A percentile compares a stretch with the other conserved stretches of the same genome.
These are phyloP conservation scores for Dynastes maya DNA, from an alignment of 2,888 invertebrate genomes.

Conservation along the genomic window DNA sequence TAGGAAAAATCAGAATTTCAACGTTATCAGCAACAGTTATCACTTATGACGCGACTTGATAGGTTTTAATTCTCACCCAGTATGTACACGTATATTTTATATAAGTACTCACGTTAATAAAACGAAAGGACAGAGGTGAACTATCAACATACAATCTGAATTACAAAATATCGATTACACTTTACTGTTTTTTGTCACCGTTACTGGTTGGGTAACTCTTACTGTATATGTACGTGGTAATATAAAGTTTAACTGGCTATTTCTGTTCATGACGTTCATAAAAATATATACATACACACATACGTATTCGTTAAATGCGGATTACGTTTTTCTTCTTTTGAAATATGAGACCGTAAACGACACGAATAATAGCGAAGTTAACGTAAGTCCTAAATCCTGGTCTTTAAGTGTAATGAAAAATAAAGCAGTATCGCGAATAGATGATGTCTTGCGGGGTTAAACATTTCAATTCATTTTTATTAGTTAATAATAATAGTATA, in stretches of 20 bases:
- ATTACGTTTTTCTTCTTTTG: background rate
- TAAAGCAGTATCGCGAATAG: slow-evolving; percentile 14
- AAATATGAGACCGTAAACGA: background rate
- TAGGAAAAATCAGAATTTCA: too few species aligned
- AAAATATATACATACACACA: background rate
- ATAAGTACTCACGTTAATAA: too few species aligned
- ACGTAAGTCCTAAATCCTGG: slow-evolving; percentile 2
- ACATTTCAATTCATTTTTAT: slow-evolving; percentile 25
- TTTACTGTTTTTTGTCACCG: background rate
- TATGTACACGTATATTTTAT: too few species aligned
- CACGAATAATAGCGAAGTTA: slow-evolving; percentile 7
- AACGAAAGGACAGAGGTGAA: too few species aligned
- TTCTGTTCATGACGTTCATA: background rate
- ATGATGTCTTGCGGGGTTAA: background rate
- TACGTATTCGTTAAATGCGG: background rate
- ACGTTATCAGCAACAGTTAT: too few species aligned
- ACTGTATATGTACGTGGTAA: background rate
- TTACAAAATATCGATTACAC: background rate
- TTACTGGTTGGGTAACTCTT: background rate
- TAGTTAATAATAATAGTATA: slow-evolving; percentile 2
- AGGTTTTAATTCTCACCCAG: too few species aligned
- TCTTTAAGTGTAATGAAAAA: slow-evolving; percentile 19
- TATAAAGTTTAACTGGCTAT: slow-evolving; percentile 3
- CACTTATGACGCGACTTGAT: too few species aligned
- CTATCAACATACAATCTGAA: background rate